phyloP scores from a whole-genome alignment of 2,797 vertebrate species.

The Amazona ochrocephala region DNA sequence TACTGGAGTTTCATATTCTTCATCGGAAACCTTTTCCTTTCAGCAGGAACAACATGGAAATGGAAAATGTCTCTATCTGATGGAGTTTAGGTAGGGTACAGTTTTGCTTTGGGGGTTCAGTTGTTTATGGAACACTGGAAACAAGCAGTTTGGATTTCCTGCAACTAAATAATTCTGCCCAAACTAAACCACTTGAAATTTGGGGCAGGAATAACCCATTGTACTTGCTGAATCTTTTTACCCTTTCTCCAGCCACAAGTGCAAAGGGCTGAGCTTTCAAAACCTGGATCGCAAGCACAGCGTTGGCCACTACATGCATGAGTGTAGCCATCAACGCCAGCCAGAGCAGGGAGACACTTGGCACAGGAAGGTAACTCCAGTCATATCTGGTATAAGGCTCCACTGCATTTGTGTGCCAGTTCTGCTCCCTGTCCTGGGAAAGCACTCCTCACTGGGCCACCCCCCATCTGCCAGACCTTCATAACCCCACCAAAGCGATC shows the following conservation, averaged over 20 bases:
- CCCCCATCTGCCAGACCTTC: background rate
- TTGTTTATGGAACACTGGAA: background rate
- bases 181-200: background rate
- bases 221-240: background rate
- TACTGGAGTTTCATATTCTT: background rate
- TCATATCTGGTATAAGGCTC: background rate
- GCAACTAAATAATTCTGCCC: background rate
- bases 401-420: background rate
- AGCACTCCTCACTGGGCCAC: background rate
- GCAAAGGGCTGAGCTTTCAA: background rate
- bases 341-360: background rate
- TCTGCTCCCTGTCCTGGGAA: background rate
- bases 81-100: background rate
- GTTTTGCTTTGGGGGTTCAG: background rate
- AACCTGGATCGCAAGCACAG: background rate
- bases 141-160: background rate
- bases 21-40: background rate
- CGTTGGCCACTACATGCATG: accelerated
- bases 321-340: background rate
- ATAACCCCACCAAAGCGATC: background rate
- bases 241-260: background rate
- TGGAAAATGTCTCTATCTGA: background rate
- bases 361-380: background rate
- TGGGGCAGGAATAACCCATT: background rate
- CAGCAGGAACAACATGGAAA: background rate